Evolutionary conservation across 2,797 vertebrate genomes (phyloP).

Genomic region (Miichthys miiuy): DNA sequence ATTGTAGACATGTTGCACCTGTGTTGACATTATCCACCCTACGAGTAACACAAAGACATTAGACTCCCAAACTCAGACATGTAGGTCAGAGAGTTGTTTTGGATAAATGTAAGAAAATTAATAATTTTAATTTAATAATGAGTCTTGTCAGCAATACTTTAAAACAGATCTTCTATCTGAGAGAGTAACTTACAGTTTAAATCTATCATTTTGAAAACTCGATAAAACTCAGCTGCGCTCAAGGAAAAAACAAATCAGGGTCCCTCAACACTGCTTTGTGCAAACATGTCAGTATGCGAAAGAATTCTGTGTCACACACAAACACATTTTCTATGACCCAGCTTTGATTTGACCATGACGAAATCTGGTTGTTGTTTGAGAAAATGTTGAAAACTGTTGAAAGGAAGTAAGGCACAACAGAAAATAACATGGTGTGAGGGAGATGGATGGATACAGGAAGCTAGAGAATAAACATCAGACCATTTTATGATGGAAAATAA

Average conservation of each 20-base stretch:
- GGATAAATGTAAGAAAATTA: not conserved
- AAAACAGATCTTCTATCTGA: conserved; percentile 5
- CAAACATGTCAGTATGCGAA: conserved; percentile 20
- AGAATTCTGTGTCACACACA: conserved; percentile 5
- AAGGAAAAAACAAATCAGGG: conserved; percentile 6
- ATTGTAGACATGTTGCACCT: conserved; percentile 39
- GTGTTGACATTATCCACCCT: conserved; percentile 49
- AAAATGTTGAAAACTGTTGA: conserved; percentile 29
- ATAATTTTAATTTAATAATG: no score
- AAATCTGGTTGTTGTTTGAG: conserved; percentile 33
- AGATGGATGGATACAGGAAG: conserved; percentile 24
- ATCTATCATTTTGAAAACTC: not conserved
- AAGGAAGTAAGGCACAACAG: conserved; percentile 16
- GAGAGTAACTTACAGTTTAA: not conserved
- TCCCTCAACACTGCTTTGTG: conserved; percentile 18
- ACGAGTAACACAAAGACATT: not conserved
- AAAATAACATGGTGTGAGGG: conserved; percentile 37
- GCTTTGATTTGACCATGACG: conserved; percentile 28
- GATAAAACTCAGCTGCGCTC: not conserved
- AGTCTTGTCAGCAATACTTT: not conserved
- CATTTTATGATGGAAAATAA: conserved; percentile 21
- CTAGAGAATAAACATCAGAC: conserved; percentile 36
- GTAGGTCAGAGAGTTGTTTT: conserved; percentile 10
- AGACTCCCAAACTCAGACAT: not conserved
- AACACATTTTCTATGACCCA: not conserved